Evolutionary conservation across 1,140 invertebrate species (phyloP), one percentile per base, ranked within the genome.

Genomic region (Sesamia nonagrioides): DNA sequence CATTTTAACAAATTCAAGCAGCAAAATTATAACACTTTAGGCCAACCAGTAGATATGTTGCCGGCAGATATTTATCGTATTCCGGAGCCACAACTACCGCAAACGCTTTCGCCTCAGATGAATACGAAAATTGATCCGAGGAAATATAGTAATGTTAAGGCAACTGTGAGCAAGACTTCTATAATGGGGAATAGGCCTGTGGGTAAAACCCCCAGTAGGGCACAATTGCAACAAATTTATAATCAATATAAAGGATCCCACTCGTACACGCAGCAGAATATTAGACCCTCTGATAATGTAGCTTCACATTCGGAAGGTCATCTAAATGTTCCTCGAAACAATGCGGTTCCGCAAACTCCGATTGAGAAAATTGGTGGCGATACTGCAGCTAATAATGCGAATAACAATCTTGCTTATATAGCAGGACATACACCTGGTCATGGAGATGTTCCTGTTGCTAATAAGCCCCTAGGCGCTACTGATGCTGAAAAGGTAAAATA

Each of bases 221-320:
- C 66, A 84, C 92, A 93, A 71, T 84, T 93, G 42, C 92, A 92
- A 76, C 88, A 91, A 37, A 85, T 94, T 11, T 93, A 94, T 54
- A 91, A 92, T 18, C 88, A 91, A 61, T 94, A 93, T 66, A 93
- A 91, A 75, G 91, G 89, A 6, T 93, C 92, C 1, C 91, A 92
- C 13, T 92, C 91, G 6, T 88, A 78, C 35, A 93, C 91, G 1
- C 89, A 91, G 17, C 91, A 94, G 71, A 93, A 89, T 60, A 76
- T 92, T 0, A 84, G 61, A 69, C 66, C 83, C 33, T 66, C 79
- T 77, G 58, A 27, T 11, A 69, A 87, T 35, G 82, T 69, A 69
- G 68, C 21, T 9, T 86, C 87, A n/a, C 56, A 82, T 66, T 94
- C 92, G 7, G 90, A 89, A 21, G 86, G 91, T 18, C 87, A 80